These are phyloP conservation scores for Lumbricus terrestris DNA, from an alignment of 2,888 invertebrate genomes.

Conservation along the genomic window DNA sequence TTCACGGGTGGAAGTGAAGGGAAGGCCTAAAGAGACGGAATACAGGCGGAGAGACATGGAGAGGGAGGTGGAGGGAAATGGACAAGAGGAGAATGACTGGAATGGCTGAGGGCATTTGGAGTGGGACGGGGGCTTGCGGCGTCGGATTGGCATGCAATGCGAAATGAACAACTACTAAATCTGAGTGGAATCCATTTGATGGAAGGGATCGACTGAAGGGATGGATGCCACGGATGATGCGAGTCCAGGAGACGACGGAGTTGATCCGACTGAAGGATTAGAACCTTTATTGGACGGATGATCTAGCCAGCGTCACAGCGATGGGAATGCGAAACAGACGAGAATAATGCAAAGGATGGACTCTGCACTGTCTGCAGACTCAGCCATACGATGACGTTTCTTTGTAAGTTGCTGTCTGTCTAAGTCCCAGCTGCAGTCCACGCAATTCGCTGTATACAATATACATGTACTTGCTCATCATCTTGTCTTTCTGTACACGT, in stretches of 20 bases:
- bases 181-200: conserved; percentile 3
- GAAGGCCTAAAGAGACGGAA: neutral
- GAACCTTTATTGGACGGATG: neutral
- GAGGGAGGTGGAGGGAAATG: neutral
- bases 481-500: neutral
- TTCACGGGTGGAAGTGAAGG: neutral
- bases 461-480: too few species aligned
- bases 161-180: neutral
- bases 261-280: neutral
- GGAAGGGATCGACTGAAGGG: too few species aligned
- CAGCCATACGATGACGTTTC: neutral
- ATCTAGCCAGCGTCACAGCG: neutral
- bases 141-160: neutral
- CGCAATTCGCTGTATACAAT: neutral
- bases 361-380: too few species aligned
- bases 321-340: neutral
- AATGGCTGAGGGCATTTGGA: neutral
- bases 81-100: neutral
- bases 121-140: neutral
- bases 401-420: neutral
- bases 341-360: neutral
- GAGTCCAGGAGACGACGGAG: neutral
- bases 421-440: too few species aligned
- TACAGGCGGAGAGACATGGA: neutral
- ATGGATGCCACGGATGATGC: too few species aligned